Base-by-base conservation (phyloP, 2,888 invertebrate genomes). In the Hemithea aestivaria region DNA sequence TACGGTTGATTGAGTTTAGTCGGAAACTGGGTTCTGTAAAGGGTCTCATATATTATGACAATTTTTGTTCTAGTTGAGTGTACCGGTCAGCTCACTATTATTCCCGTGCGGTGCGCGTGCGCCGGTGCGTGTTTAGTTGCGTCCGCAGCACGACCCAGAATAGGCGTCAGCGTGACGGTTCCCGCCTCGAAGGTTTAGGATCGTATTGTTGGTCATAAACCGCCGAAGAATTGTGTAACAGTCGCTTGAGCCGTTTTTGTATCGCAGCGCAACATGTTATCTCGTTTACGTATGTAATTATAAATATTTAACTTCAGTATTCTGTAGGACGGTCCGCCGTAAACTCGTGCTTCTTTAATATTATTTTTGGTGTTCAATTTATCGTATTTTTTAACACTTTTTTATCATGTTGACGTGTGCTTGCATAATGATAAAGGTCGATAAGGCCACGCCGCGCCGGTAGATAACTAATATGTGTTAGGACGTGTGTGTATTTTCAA, bases 61-160 rank as follows among this genome's bases (percentile, higher is more conserved):
- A 73, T 74, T 74, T 75, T 73, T 72, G 69, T 77, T 58, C 66
- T 61, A 61, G 65, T 64, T 54, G 58, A 56, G 55, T 63, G 60
- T 64, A 62, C 66, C 67, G 70, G 64, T 62, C 67, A 66, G 58
- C 66, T 71, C 66, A 66, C 69, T 66, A 69, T 75, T 76, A 73
- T 70, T 67, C 70, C 73, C 55, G 66, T 66, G 63, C 67, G 73
- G 53, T 73, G 84, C 80, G 81, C 72, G 73, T 73, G 73, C 72
- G 79, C 64, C 57, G 63, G 58, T 62, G 68, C 71, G 69, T 70
- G 72, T 72, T 79, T 77, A 87, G 87, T 87, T 77, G 80, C 71
- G 76, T 73, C 71, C 70, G 71, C 63, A 80, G 63, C 78, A 74
- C 76, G 74, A 73, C 56, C 81, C 76, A 73, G 84, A 77, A 81